Evolutionary conservation across 1,140 invertebrate genomes (phyloP), one percentile per base, ranked within the genome.

Genomic region (Teleogryllus occipitalis): DNA sequence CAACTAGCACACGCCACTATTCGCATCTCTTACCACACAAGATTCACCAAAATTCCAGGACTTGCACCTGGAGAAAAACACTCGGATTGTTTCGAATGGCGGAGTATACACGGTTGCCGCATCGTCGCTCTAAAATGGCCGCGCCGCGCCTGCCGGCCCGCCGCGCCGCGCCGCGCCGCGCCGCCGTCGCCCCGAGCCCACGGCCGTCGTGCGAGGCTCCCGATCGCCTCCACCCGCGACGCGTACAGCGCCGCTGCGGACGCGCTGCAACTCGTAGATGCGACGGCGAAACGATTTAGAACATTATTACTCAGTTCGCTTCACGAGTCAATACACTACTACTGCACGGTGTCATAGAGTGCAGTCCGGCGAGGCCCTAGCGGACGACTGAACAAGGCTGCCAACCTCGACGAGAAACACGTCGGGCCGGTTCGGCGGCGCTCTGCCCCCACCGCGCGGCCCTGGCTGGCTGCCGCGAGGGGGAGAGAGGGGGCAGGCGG

Each of bases 71-170:
- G 87, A 87, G 86, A 87, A 87, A 88, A 87, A 88, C 87, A 89
- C 77, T 79, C 88, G 87, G 86, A 89, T 88, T 87, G 88, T 89
- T 90, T 90, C 88, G 89, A 90, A 90, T 90, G 89, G 90, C 90
- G 89, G 90, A 90, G 87, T 87, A 88, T 88, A 89, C 89, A 90
- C 89, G 88, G 88, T 89, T 90, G 89, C 89, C 89, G 90, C 90
- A 90, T 90, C 86, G 86, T 84, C 87, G 88, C 88, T 39, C 89
- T 90, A 91, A 90, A 90, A 91, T 90, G 90, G 90, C 90, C 89
- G 90, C 89, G 88, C 80, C 85, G 81, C 83, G 83, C 81, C 80
- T 83, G 80, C 81, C 82, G 76, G 74, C n/a, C 76, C 76, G 80
- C 81, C 27, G 27, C 27, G 27, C 27, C 27, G 27, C 27, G 27